Base-by-base conservation (phyloP, 2,888 invertebrate species). In the Masnerella sp. region DNA sequence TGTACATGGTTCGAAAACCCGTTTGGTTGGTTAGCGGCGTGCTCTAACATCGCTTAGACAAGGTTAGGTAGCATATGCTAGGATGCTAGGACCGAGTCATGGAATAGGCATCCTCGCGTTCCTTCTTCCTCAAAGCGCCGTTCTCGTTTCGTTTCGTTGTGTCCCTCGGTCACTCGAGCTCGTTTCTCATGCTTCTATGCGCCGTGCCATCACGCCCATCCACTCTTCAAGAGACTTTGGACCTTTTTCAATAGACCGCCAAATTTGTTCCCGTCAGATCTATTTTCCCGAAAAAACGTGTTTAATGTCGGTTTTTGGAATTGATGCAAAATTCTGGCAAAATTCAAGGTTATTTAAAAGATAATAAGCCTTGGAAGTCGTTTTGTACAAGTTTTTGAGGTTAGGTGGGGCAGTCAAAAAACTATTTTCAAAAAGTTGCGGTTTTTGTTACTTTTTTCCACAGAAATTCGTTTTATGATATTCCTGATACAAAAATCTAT, bases 1-100 rank as follows among this genome's bases (percentile, higher is more conserved):
- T 52, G 47, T 75, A 47, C 62, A 52, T 56, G 56, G 40, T 47
- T 47, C 49, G 14, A 62, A 75, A 76, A 78, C 77, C 67, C 77
- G 78, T 77, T 78, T 77, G 72, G 74, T 71, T 64, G 68, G 74
- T 75, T 65, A 54, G 59, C 70, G 67, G 47, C 59, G 59, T 25
- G 40, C 54, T 61, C 38, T 65, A 61, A 58, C 67, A 52, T 59
- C 75, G 65, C 62, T 67, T 76, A 75, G 67, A 67, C 69, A 43
- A 74, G 72, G 72, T 72, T 72, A 68, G 75, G 59, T 36, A 34
- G 69, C 76, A 74, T 70, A 70, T 68, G 76, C 68, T 72, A 70
- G 67, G 38, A 70, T 68, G 76, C 68, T 72, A 70, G 67, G 38
- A 36, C 49, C 69, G 59, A 64, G 42, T 68, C 71, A 64, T 61